Percentiles rank a stretch among this genome's conserved stretches.
These are phyloP conservation scores for Stercorarius parasiticus DNA, from an alignment of 2,113 vertebrate genomes.

Conservation along the genomic window DNA sequence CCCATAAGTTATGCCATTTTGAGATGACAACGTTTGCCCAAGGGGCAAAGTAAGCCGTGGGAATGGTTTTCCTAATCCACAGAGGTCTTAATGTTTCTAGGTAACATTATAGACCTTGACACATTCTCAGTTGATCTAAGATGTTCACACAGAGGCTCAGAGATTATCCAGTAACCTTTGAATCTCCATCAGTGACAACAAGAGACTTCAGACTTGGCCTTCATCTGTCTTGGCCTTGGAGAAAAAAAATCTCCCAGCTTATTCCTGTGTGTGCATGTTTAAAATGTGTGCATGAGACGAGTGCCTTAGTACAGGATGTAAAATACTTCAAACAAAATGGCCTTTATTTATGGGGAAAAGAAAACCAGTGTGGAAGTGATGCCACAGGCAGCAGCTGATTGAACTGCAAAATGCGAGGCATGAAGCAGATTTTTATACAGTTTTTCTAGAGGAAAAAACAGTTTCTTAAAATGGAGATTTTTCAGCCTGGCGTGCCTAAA, in stretches of 20 bases:
- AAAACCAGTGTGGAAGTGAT: neutral
- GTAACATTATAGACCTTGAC: neutral
- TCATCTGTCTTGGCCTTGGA: neutral
- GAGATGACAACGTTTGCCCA: neutral
- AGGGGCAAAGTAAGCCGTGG: neutral
- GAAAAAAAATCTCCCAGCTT: neutral
- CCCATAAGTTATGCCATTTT: neutral
- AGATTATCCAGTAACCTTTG: neutral
- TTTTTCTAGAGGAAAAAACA: neutral
- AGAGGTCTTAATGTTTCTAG: neutral
- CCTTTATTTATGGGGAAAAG: neutral
- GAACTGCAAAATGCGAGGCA: neutral
- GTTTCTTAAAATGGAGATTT: neutral
- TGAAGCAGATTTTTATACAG: neutral
- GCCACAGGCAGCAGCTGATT: neutral
- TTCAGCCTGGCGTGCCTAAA: neutral
- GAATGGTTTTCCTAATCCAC: conserved; percentile 4
- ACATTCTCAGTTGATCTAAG: neutral
- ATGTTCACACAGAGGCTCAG: neutral
- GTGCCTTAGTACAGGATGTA: neutral
- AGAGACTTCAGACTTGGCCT: neutral
- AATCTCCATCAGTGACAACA: neutral
- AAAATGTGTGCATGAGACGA: neutral
- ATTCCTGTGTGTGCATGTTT: neutral
- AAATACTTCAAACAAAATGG: neutral